Base-by-base conservation (phyloP, 2,888 invertebrate species). In the Orthonevra nobilis region DNA sequence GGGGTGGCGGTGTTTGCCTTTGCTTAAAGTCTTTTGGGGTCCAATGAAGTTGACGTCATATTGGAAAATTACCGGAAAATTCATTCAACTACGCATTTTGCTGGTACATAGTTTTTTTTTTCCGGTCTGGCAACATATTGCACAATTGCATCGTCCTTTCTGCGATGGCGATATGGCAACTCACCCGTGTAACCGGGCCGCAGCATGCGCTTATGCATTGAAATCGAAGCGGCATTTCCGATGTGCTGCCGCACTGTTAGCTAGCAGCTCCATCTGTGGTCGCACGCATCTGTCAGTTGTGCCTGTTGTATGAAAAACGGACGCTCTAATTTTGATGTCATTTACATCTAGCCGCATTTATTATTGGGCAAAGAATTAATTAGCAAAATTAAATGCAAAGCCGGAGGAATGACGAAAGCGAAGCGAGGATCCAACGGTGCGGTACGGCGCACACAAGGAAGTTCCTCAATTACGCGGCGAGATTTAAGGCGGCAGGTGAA, bases 401-500 rank as follows among this genome's bases (percentile, higher is more conserved):
- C 10, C 34, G 3, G 12, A 12, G 14, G 23, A 9, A n/a, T 10
- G 34, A 14, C 30, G n/a, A n/a, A n/a, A 26, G 19, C 10, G 19
- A 4, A 9, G 40, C 20, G 14, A 3, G 19, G n/a, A n/a, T 10
- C 54, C 15, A 40, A 17, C 28, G 42, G 20, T 46, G 42, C 36
- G 61, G 48, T 68, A 68, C 54, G 73, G 14, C 61, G 61, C 54
- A 36, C 60, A 79, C 66, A 79, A 79, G 79, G 79, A 79, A 79
- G 79, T 79, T 79, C 79, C 60, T 68, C 60, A 79, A 68, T 73
- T 73, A 63, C 54, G 28, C 54, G 66, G 28, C 30, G 61, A 68
- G 79, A 79, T 79, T 79, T 79, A 73, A 79, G 61, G 72, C 79
- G 61, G 60, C 79, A 79, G 79, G 73, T 79, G 79, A 79, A 79